These are phyloP conservation scores for Sinocyclocheilus grahami DNA, from an alignment of 2,113 vertebrate species.

Conservation along the genomic window DNA sequence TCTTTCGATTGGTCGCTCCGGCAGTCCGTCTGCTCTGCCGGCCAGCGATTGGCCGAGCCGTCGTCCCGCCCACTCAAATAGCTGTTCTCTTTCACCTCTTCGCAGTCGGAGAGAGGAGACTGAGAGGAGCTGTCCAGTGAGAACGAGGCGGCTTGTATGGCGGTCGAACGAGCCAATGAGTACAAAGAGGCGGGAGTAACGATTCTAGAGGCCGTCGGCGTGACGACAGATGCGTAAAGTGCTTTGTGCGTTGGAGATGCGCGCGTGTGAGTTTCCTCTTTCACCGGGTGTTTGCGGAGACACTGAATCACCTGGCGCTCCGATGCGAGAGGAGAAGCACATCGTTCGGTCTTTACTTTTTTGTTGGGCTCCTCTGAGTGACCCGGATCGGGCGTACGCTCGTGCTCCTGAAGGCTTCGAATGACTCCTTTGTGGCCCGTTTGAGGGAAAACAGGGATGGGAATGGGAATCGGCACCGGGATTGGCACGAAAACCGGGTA, in stretches of 20 bases:
- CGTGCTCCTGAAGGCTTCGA: conserved; percentile 63
- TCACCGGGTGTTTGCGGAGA: conserved; percentile 75
- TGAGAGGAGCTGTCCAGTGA: conserved; percentile 55
- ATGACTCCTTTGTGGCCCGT: conserved; percentile 86
- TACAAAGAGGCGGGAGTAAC: conserved; percentile 1
- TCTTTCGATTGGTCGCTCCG: conserved; percentile 77
- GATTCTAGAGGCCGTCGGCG: neutral
- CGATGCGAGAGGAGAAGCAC: conserved; percentile 50
- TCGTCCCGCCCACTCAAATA: conserved; percentile 72
- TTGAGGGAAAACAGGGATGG: conserved; percentile 82
- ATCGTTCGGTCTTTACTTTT: conserved; percentile 46
- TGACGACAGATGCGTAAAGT: conserved; percentile 10
- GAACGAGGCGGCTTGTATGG: conserved; percentile 61
- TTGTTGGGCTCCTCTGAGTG: neutral
- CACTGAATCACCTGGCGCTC: conserved; percentile 81
- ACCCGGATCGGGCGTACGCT: neutral
- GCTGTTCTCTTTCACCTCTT: conserved; percentile 94
- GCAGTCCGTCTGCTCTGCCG: conserved; percentile 52
- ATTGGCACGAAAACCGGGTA: conserved; percentile 95
- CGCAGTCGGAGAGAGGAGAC: conserved; percentile 69
- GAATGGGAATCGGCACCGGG: conserved; percentile 94
- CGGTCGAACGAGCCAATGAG: conserved; percentile 5
- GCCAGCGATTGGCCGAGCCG: neutral
- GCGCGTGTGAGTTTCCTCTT: conserved; percentile 74
- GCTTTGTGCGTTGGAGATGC: conserved; percentile 4